These are phyloP conservation scores for Watsonalla binaria DNA, from an alignment of 2,888 invertebrate species.

Conservation along the genomic window DNA sequence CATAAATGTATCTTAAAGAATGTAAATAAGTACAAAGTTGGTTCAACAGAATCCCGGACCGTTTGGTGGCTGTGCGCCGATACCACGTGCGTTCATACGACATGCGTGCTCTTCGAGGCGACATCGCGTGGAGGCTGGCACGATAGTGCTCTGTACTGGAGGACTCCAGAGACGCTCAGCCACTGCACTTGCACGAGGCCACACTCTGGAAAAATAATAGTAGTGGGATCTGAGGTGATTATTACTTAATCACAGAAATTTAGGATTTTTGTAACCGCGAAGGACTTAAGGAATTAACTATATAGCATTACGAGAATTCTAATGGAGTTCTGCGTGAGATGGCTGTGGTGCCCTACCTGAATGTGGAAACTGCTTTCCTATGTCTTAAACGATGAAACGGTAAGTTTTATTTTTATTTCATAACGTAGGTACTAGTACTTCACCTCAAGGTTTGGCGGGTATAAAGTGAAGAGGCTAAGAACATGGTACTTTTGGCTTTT, in stretches of 20 bases:
- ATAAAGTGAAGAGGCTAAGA: too few species aligned
- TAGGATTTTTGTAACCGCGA: too few species aligned
- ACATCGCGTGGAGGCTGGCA: conserved; percentile 35
- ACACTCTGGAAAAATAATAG: conserved; percentile 73
- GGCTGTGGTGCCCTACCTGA: too few species aligned
- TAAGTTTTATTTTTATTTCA: too few species aligned
- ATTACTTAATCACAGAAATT: background rate
- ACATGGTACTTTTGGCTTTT: too few species aligned
- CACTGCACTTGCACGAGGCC: conserved; percentile 91
- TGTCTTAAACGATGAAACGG: too few species aligned
- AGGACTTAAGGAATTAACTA: too few species aligned
- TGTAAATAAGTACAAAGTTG: conserved; percentile 1
- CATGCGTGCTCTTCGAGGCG: conserved; percentile 73
- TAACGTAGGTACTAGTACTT: too few species aligned
- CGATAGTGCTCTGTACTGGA: conserved; percentile 9
- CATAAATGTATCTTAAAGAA: background rate
- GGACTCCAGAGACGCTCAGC: conserved; percentile 80
- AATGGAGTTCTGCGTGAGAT: too few species aligned
- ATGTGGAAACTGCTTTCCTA: too few species aligned
- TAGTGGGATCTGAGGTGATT: background rate
- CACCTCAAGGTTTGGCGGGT: too few species aligned
- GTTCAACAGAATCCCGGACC: conserved; percentile 78
- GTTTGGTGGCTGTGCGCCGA: conserved; percentile 82
- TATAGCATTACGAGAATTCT: too few species aligned
- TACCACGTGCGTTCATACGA: conserved; percentile 83